Base-by-base conservation (phyloP, 2,888 invertebrate genomes). In the Onchidella celtica region DNA sequence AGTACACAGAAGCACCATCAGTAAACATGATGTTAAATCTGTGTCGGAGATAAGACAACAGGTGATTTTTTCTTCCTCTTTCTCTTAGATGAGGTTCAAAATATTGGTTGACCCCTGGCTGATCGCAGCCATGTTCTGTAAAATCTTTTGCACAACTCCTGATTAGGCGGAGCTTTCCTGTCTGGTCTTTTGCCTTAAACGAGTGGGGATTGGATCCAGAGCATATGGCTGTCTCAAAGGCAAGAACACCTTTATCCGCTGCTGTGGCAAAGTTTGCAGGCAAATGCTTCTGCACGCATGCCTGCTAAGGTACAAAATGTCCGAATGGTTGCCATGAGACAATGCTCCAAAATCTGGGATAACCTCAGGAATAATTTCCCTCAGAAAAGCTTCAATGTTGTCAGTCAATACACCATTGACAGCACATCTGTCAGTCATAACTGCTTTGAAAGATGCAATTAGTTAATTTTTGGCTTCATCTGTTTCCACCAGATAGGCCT, bases 71-170 rank as follows among this genome's bases (percentile, higher is more conserved):
- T n/a, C 61, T 61, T 6, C 61, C 61, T 27, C n/a, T 61, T 6
- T 27, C 27, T n/a, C n/a, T 21, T n/a, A 61, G 27, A 27, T 24
- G 27, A n/a, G 61, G 21, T 21, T 61, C 61, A 61, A 61, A 61
- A 27, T 61, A 61, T 21, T 27, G 21, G 61, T 61, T 61, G 11
- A 61, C 61, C n/a, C 61, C 61, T 61, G 61, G n/a, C 61, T n/a
- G 61, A 61, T 61, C 61, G n/a, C n/a, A 61, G 21, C 61, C 61
- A 21, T n/a, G 61, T 61, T 61, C n/a, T 24, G 61, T 61, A n/a
- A 61, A 61, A n/a, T 9, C 61, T 27, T 61, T 61, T 21, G 61
- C 61, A 24, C n/a, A 21, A 61, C 14, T n/a, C 27, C n/a, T 27
- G n/a, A 61, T 61, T 4, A 61, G 61, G n/a, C 27, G 21, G 27